phyloP scores from a whole-genome alignment of 2,113 vertebrate genomes.

The Caracal caracal region DNA sequence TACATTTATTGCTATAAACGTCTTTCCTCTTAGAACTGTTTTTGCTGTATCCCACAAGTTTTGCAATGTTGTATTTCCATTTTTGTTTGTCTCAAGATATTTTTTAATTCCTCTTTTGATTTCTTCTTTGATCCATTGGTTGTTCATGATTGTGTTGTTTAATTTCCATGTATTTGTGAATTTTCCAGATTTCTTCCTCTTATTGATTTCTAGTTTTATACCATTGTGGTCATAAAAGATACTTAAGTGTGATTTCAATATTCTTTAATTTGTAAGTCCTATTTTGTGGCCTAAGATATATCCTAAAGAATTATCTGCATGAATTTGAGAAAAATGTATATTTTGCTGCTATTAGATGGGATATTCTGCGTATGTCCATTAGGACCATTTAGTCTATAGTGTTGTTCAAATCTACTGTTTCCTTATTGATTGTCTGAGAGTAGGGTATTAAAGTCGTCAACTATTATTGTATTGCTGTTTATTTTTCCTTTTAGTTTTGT shows the following conservation, averaged over 20 bases:
- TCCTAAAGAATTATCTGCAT: background rate
- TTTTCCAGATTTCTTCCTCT: background rate
- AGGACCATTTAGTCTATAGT: background rate
- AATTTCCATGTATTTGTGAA: background rate
- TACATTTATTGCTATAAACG: background rate
- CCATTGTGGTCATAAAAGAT: background rate
- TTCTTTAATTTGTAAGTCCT: background rate
- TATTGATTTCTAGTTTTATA: background rate
- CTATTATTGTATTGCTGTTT: background rate
- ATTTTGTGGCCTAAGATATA: background rate
- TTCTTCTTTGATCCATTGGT: background rate
- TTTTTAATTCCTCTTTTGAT: conserved; percentile 7
- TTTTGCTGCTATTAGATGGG: background rate
- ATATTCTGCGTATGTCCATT: background rate
- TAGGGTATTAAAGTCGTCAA: background rate
- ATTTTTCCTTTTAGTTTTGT: background rate
- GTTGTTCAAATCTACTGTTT: background rate
- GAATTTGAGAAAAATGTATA: background rate
- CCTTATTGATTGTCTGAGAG: background rate
- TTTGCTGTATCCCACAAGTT: background rate
- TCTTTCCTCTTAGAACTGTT: background rate
- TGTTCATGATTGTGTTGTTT: background rate
- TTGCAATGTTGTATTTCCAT: background rate
- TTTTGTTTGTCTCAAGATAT: background rate
- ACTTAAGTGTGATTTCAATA: background rate